Conservation (phyloP, 2,797 vertebrate genomes). For the Platyrinchus mystaceus region DNA sequence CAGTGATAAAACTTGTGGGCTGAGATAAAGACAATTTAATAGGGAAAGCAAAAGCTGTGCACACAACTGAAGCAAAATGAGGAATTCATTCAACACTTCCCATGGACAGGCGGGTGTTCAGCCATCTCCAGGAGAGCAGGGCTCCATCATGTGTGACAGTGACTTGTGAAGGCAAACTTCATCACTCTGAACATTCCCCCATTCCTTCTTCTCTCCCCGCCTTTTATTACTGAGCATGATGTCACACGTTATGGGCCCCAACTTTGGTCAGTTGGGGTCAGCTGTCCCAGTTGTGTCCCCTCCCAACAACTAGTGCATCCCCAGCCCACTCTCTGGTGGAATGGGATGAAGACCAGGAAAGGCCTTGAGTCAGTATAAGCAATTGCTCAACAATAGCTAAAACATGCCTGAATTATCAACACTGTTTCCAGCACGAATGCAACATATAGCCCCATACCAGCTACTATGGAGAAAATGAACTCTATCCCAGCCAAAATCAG, state of each 20-base stretch:
- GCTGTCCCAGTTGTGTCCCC: neutral
- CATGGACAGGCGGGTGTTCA: neutral
- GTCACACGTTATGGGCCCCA: neutral
- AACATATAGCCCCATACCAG: neutral
- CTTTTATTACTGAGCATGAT: neutral
- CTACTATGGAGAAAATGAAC: neutral
- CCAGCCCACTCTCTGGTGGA: neutral
- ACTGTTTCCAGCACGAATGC: neutral
- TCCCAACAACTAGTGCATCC: neutral
- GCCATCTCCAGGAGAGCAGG: neutral
- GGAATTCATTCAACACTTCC: neutral
- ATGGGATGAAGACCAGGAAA: neutral
- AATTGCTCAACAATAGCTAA: neutral
- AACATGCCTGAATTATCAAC: neutral
- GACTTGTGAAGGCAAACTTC: neutral
- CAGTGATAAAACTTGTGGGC: neutral
- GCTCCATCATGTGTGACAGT: neutral
- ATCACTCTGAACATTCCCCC: neutral
- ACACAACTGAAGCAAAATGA: neutral
- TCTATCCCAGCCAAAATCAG: neutral
- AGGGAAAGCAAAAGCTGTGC: neutral
- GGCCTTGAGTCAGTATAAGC: neutral
- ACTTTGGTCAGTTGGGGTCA: neutral
- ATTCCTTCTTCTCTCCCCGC: neutral
- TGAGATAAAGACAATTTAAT: neutral